Percentiles rank a stretch among this genome's conserved stretches.
phyloP scores from a whole-genome alignment of 2,888 invertebrate species.

The Phaonia tiefii region DNA sequence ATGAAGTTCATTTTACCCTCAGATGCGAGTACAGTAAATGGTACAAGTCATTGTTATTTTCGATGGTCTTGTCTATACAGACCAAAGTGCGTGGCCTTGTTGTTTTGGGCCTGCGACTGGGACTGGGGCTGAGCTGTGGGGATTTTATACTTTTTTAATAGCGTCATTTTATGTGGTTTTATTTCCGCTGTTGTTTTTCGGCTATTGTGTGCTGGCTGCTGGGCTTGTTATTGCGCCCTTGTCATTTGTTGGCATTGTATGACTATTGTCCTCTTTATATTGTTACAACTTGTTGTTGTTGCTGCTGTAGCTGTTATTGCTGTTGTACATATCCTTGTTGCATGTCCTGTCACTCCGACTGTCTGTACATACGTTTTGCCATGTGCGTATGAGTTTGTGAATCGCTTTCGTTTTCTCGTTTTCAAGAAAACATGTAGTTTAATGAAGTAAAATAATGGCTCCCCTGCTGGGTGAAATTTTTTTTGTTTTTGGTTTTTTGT shows the following conservation, averaged over 20 bases:
- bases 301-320: background rate
- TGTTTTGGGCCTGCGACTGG: too few relatives aligned
- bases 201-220: conserved; percentile 16
- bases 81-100: too few relatives aligned
- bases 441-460: conserved; percentile 63
- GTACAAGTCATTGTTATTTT: too few relatives aligned
- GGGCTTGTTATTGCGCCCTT: conserved; percentile 34
- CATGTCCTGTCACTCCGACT: background rate
- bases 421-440: conserved; percentile 49
- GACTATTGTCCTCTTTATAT: conserved; percentile 21
- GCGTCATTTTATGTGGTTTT: conserved; percentile 36
- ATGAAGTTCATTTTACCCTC: too few relatives aligned
- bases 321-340: background rate
- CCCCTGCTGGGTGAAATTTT: conserved; percentile 63
- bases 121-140: background rate
- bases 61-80: background rate
- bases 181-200: conserved; percentile 26
- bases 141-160: conserved; percentile 35
- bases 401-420: background rate
- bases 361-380: background rate
- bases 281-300: conserved; percentile 30
- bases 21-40: too few relatives aligned
- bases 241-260: conserved; percentile 30
- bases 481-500: too few relatives aligned
- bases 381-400: conserved; percentile 18